Base-by-base conservation (phyloP, 2,888 invertebrate species). In the Tribolium freemani region DNA sequence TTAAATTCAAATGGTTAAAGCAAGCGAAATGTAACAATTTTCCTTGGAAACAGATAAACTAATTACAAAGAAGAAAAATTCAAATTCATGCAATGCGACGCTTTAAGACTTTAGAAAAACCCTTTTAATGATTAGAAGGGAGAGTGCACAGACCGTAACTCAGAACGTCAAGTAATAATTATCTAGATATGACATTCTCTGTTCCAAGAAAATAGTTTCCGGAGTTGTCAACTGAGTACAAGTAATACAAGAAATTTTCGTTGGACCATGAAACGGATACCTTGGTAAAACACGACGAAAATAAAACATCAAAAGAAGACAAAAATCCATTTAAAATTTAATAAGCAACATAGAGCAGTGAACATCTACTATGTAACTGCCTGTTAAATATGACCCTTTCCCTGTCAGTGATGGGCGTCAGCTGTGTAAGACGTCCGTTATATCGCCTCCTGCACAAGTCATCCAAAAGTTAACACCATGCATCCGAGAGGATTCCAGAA, bases 381-480 rank as follows among this genome's bases (percentile, higher is more conserved):
- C 48, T 70, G 54, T 71, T 71, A 64, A 64, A 70, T 70, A 57
- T 70, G 48, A 63, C 50, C 61, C 50, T 11, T 48, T 58, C 13
- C 48, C 46, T 64, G 64, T 46, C 51, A 16, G 45, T 67, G 71
- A 71, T 71, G 16, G 71, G 51, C 54, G 60, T 50, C 66, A 54
- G 60, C 58, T 71, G 71, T 66, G 30, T 11, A 53, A 51, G 71
- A 58, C 71, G 51, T 26, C 45, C 61, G 48, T 69, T 70, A 46
- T 57, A 51, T 57, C 50, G 57, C 48, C 46, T 70, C 5, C 13
- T 61, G 46, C 61, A 20, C 46, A 67, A 48, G 66, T 66, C 44
- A 50, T 44, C 44, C 61, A 20, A 56, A 67, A 48, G 66, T 66
- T 54, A 50, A 54, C 44, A 54, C 30, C 66, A 48, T 54, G 51